Conservation (phyloP, 2,113 vertebrate species). For the Pterocles orientalis region DNA sequence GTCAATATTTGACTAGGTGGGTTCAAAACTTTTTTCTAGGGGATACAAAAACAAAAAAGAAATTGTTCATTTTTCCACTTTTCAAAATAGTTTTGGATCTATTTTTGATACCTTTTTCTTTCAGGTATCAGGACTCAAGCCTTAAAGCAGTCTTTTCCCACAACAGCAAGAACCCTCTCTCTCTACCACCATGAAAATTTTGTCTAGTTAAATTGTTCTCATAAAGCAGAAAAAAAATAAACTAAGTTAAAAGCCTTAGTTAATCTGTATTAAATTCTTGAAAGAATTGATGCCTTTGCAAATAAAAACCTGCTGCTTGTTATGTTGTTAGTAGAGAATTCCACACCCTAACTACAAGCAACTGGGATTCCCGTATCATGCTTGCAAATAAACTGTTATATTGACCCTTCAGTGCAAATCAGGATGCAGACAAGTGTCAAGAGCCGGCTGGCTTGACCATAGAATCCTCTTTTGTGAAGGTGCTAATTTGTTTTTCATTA, state of each 20-base stretch:
- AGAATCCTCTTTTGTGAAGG: background rate
- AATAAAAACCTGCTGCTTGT: background rate
- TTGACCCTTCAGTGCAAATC: background rate
- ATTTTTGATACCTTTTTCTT: background rate
- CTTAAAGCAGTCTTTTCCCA: background rate
- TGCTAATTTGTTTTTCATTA: background rate
- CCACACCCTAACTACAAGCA: background rate
- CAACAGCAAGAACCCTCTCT: background rate
- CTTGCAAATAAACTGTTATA: background rate
- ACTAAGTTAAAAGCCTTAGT: background rate
- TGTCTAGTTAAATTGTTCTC: background rate
- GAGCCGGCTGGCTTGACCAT: background rate
- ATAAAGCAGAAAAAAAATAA: background rate
- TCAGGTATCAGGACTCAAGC: background rate
- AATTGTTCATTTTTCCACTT: background rate
- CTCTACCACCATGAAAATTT: background rate
- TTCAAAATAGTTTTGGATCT: background rate
- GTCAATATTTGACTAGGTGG: background rate
- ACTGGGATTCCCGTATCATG: background rate
- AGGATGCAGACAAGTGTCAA: background rate
- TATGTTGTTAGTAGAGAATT: background rate
- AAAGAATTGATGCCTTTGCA: background rate
- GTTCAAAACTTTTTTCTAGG: constrained; percentile 10
- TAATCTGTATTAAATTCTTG: background rate
- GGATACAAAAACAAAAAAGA: background rate